Conservation (phyloP, 2,888 invertebrate genomes). For the Drosophila ustulata region DNA sequence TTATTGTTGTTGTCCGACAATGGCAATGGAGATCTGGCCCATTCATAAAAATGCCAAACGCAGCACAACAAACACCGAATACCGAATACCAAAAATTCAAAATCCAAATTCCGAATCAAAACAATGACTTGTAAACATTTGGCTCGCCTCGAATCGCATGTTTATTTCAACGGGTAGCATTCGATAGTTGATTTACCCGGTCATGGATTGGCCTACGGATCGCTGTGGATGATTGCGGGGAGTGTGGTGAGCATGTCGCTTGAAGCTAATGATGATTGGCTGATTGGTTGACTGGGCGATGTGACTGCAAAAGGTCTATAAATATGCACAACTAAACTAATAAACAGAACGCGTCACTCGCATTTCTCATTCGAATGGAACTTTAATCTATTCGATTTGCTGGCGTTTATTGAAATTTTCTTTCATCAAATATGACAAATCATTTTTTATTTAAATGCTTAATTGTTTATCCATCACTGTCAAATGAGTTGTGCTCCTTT, state of each 20-base stretch:
- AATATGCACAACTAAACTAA: constrained; percentile 32
- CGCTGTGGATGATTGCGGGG: neutral
- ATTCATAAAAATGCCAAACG: constrained; percentile 72
- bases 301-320: constrained; percentile 46
- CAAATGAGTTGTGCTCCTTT: neutral
- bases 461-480: neutral
- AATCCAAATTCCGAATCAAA: constrained; percentile 48
- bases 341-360: constrained; percentile 32
- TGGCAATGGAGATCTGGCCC: constrained; percentile 41
- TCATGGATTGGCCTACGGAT: neutral
- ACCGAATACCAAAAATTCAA: constrained; percentile 8
- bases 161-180: constrained; percentile 54
- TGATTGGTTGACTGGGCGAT: constrained; percentile 33
- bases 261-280: constrained; percentile 26
- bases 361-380: constrained; percentile 10
- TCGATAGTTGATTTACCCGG: constrained; percentile 5
- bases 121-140: constrained; percentile 69
- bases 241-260: neutral
- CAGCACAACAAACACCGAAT: constrained; percentile 31
- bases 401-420: constrained; percentile 1
- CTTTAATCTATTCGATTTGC: constrained; percentile 16
- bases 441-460: neutral
- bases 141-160: constrained; percentile 35
- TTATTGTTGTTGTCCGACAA: constrained; percentile 45
- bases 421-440: neutral